phyloP scores from a whole-genome alignment of 2,888 invertebrate genomes.

The Arrhopalites spinosus region DNA sequence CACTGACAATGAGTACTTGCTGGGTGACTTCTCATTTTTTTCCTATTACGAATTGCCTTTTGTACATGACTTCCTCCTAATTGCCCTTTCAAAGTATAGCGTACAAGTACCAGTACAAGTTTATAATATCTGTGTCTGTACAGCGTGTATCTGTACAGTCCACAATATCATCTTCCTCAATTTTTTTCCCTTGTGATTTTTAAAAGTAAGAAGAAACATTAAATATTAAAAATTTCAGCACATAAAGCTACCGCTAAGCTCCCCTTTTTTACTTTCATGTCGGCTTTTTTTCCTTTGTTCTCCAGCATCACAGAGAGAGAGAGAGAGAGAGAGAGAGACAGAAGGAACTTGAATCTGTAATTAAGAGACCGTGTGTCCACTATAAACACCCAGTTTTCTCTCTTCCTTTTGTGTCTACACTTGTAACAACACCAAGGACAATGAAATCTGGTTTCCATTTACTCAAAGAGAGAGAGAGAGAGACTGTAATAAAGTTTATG shows the following conservation, averaged over 20 bases:
- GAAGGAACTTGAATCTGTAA: background rate
- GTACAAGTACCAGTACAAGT: background rate
- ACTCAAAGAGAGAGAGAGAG: too few species aligned
- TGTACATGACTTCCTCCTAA: slow-evolving; percentile 11
- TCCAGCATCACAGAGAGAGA: background rate
- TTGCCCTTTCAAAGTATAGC: background rate
- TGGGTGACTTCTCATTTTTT: slow-evolving; percentile 25
- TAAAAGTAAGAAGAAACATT: background rate
- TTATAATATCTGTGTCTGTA: too few species aligned
- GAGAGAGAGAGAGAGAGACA: background rate
- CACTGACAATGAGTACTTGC: slow-evolving; percentile 28
- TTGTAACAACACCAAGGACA: too few species aligned
- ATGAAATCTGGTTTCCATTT: too few species aligned
- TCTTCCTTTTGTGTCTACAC: too few species aligned
- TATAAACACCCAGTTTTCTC: too few species aligned
- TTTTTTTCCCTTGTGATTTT: too few species aligned
- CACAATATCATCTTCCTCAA: too few species aligned
- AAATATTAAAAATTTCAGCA: slow-evolving; percentile 20
- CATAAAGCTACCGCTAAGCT: slow-evolving; percentile 12
- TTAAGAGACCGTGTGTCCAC: too few species aligned
- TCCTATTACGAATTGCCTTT: background rate
- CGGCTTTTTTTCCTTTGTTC: background rate
- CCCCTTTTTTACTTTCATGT: background rate
- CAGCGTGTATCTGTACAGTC: too few species aligned
- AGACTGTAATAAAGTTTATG: too few species aligned